A percentile compares a stretch with the other conserved stretches of the same genome.
Conservation (phyloP, 2,888 invertebrate genomes). For the Tenthredo notha region DNA sequence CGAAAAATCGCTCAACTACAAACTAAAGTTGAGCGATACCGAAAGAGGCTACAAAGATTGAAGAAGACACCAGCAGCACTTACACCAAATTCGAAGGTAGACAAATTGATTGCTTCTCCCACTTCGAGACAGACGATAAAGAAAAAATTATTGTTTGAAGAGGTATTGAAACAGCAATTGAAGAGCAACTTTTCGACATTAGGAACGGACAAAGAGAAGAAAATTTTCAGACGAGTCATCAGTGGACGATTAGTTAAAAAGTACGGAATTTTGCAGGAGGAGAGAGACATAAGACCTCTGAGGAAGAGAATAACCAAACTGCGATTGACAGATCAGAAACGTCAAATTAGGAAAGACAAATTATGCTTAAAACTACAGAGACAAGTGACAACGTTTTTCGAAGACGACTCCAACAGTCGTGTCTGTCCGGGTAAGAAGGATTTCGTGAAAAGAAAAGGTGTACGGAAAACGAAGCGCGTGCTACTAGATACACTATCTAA, state of each 20-base stretch:
- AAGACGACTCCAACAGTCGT: too few relatives aligned
- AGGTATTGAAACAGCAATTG: constrained; percentile 36
- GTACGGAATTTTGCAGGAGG: too few relatives aligned
- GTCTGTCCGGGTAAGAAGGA: too few relatives aligned
- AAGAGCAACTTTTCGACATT: constrained; percentile 26
- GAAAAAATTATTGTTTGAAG: constrained; percentile 48
- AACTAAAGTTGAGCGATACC: constrained; percentile 40
- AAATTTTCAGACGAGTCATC: constrained; percentile 32
- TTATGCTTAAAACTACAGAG: too few relatives aligned
- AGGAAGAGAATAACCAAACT: too few relatives aligned
- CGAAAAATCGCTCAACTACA: constrained; percentile 26
- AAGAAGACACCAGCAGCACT: constrained; percentile 36
- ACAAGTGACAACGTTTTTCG: too few relatives aligned
- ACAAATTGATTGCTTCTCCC: constrained; percentile 38
- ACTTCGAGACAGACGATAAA: constrained; percentile 51
- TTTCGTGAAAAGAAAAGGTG: too few relatives aligned
- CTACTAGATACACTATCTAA: too few relatives aligned
- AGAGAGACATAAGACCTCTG: too few relatives aligned
- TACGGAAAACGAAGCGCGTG: too few relatives aligned
- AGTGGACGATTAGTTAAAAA: constrained; percentile 31
- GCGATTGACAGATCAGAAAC: too few relatives aligned
- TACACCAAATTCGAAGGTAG: constrained; percentile 36
- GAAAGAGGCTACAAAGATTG: constrained; percentile 44
- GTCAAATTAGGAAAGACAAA: too few relatives aligned
- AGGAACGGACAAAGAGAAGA: constrained; percentile 10